Evolutionary conservation across 1,140 invertebrate genomes (phyloP).

Genomic region (Thereuonema tuberculata): DNA sequence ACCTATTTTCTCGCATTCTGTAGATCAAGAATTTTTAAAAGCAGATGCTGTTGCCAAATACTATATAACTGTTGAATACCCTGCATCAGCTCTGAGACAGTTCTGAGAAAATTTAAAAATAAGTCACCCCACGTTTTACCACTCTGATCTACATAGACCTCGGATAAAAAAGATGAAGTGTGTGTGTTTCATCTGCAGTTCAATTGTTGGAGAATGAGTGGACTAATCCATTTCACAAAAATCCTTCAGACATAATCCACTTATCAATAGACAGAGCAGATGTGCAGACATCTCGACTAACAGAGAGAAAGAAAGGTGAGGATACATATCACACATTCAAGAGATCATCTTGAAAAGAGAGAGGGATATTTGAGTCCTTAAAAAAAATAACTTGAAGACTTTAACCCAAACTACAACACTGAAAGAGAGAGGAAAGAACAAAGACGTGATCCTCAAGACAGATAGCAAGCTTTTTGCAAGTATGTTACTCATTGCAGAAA

Average conservation of each 20-base stretch:
- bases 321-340: not conserved
- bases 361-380: too few relatives aligned
- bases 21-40: not conserved
- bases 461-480: not conserved
- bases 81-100: not conserved
- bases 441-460: not conserved
- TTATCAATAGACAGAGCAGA: not conserved
- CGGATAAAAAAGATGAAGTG: not conserved
- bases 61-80: not conserved
- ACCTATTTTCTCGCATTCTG: not conserved
- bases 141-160: not conserved
- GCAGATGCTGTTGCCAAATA: not conserved
- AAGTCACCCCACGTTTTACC: not conserved
- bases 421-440: not conserved
- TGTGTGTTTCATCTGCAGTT: too few relatives aligned
- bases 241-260: too few relatives aligned
- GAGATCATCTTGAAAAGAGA: not conserved
- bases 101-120: not conserved
- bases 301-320: not conserved
- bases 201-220: too few relatives aligned
- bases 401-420: not conserved
- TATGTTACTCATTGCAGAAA: too few relatives aligned
- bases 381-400: not conserved
- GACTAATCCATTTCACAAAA: not conserved
- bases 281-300: not conserved